Evolutionary conservation across 2,888 invertebrate species (phyloP).

Genomic region (Apotomis turbidana): DNA sequence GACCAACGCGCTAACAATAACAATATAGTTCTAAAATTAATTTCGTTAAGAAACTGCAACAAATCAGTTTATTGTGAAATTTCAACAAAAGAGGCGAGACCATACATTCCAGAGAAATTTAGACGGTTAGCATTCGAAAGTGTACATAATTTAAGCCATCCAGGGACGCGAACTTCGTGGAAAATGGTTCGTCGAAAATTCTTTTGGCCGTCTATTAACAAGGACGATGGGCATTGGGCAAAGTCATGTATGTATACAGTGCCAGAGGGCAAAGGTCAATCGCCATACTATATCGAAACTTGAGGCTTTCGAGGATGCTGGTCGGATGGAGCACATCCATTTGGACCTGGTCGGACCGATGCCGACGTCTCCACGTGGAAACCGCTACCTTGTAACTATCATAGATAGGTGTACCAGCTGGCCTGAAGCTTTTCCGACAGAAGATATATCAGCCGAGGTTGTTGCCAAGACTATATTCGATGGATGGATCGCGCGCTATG

Average conservation of each 20-base stretch:
- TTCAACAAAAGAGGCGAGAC: background rate
- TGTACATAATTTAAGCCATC: background rate
- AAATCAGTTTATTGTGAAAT: background rate
- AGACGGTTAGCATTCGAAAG: background rate
- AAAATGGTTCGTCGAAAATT: background rate
- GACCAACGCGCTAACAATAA: too few relatives aligned
- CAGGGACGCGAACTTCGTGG: background rate
- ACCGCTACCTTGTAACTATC: background rate
- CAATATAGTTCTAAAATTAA: background rate
- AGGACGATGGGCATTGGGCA: slow-evolving; percentile 1
- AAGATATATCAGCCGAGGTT: background rate
- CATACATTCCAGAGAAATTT: background rate
- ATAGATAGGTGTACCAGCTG: slow-evolving; percentile 1
- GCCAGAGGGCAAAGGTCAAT: background rate
- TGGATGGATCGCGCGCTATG: background rate
- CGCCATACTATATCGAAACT: background rate
- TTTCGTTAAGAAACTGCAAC: background rate
- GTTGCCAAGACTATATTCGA: background rate
- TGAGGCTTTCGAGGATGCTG: background rate
- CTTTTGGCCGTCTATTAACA: slow-evolving; percentile 6
- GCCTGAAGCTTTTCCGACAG: slow-evolving; percentile 5
- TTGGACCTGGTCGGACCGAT: background rate
- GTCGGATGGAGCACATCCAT: background rate
- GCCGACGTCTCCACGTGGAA: background rate
- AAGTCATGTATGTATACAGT: background rate